phyloP scores from a whole-genome alignment of 2,888 invertebrate species.

The Brenthis hecate region DNA sequence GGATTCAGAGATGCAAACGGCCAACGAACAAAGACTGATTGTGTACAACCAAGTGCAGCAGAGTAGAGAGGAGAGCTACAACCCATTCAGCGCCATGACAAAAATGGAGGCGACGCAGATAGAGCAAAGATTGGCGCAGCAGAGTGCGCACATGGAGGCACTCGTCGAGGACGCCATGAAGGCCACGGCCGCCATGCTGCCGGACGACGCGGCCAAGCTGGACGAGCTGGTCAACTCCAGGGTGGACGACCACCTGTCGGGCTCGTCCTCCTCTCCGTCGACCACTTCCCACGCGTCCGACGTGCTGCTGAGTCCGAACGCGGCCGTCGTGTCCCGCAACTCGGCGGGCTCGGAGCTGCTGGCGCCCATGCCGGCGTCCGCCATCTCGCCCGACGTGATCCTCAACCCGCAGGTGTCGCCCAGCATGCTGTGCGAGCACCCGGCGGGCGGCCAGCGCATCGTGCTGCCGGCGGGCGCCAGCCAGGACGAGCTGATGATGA shows the following conservation, averaged over 20 bases:
- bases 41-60: conserved; percentile 54
- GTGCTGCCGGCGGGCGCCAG: conserved; percentile 49
- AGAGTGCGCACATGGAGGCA: conserved; percentile 75
- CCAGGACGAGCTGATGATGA: conserved; percentile 68
- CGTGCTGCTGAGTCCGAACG: conserved; percentile 62
- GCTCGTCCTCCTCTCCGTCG: conserved; percentile 59
- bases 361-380: conserved; percentile 55
- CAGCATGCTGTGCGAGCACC: conserved; percentile 73
- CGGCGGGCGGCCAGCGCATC: conserved; percentile 40
- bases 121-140: conserved; percentile 66
- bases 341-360: conserved; percentile 60
- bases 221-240: conserved; percentile 82
- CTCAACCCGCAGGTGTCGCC: conserved; percentile 85
- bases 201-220: conserved; percentile 74
- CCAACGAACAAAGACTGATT: conserved; percentile 55
- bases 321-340: conserved; percentile 58
- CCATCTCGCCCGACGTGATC: conserved; percentile 82
- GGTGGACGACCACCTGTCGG: conserved; percentile 68
- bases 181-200: conserved; percentile 70
- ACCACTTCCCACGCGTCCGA: conserved; percentile 65
- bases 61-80: conserved; percentile 54
- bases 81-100: conserved; percentile 67
- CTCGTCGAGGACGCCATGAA: conserved; percentile 77
- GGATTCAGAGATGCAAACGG: conserved; percentile 51
- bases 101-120: conserved; percentile 68